Evolutionary conservation across 2,888 invertebrate genomes (phyloP), one percentile per base, ranked within the genome.

Genomic region (Chloroclysta siterata): DNA sequence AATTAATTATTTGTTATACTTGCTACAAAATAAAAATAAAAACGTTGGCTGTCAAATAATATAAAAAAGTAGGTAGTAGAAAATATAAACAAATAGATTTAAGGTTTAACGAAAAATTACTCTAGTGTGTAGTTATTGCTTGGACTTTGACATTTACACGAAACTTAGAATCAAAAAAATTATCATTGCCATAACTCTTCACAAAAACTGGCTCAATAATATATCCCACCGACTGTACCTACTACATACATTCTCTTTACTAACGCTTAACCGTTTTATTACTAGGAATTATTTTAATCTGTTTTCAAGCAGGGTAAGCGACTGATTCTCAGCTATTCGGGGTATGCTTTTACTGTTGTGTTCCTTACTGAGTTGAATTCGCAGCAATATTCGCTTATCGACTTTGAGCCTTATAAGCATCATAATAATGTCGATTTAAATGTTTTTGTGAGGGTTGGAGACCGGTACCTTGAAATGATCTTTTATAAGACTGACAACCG

Each of bases 211-310:
- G 11, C 10, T 11, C 10, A 36, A 36, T 0, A 10, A 17, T 17
- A 17, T 53, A 33, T 53, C 50, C n/a, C 47, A 55, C 29, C 53
- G 53, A 66, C 53, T 63, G 66, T 69, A 69, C 63, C 66, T 65
- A 72, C 70, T 65, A 68, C 62, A 70, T 65, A 71, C 71, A 74
- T 72, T 72, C 69, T 69, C 60, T 72, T 72, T 68, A 60, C 64
- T 66, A 69, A 71, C 73, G 69, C 76, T 78, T 77, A 70, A 70
- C 67, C 70, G 68, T 73, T 80, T 77, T 79, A 80, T 75, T 80
- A 72, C 68, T 71, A 68, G 61, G 70, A 75, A 76, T 74, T 70
- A 74, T 69, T 78, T 78, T 75, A 79, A 78, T 77, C 74, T 75
- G 68, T 69, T 76, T 72, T 57, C 66, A 65, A 69, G 68, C 66